Evolutionary conservation across 2,797 vertebrate species (phyloP).

Genomic region (Danionella dracula): DNA sequence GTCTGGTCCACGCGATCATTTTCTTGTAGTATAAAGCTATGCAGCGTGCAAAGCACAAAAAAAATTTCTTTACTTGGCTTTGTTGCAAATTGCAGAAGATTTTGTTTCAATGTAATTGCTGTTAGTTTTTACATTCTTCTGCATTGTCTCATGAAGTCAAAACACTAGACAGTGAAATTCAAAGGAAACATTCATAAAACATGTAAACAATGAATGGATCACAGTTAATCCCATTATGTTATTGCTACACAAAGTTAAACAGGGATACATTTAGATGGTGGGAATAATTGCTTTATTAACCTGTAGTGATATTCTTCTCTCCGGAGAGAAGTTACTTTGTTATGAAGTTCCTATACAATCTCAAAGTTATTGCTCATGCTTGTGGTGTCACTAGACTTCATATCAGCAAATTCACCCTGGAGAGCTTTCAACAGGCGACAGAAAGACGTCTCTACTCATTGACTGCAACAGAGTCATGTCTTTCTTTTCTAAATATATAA

Average conservation of each 20-base stretch:
- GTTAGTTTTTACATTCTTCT: no score
- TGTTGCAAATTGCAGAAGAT: no score
- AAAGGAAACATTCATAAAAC: not conserved
- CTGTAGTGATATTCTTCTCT: not conserved
- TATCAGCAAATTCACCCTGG: not conserved
- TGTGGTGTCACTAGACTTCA: not conserved
- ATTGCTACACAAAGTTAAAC: no score
- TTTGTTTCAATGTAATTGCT: no score
- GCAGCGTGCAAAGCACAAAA: no score
- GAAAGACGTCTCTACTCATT: not conserved
- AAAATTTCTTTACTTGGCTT: no score
- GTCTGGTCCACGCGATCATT: no score
- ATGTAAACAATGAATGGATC: constrained; percentile 29
- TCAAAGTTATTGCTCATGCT: not conserved
- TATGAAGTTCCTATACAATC: not conserved
- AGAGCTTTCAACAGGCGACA: not conserved
- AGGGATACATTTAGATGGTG: constrained; percentile 5
- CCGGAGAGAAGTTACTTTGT: not conserved
- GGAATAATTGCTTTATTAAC: not conserved
- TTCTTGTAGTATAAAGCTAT: no score
- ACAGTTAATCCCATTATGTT: not conserved
- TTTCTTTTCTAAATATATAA: constrained; percentile 48
- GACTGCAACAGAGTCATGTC: constrained; percentile 3
- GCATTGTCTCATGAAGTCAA: no score
- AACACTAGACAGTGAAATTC: no score